phyloP scores from a whole-genome alignment of 2,888 invertebrate species.

The Lampropteryx suffumata region DNA sequence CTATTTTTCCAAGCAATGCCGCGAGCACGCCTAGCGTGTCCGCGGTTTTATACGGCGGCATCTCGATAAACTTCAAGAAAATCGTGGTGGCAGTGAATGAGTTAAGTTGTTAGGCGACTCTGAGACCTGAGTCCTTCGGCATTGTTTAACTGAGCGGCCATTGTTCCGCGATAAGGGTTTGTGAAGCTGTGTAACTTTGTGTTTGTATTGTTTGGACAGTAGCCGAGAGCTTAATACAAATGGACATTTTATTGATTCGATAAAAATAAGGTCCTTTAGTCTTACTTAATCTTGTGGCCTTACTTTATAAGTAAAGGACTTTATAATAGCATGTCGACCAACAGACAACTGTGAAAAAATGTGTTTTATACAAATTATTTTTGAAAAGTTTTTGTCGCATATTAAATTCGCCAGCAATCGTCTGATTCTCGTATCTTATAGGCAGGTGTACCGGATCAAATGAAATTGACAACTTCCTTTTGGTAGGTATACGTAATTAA shows the following conservation, averaged over 20 bases:
- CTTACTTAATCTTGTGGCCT: no score
- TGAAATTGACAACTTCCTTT: slow-evolving; percentile 55
- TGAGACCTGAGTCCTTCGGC: slow-evolving; percentile 52
- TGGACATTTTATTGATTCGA: slow-evolving; percentile 33
- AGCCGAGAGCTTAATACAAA: slow-evolving; percentile 55
- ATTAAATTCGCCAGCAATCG: slow-evolving; percentile 6
- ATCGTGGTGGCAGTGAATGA: no score
- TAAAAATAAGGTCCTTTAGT: no score
- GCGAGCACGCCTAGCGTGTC: no score
- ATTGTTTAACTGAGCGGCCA: slow-evolving; percentile 72
- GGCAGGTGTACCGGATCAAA: slow-evolving; percentile 47
- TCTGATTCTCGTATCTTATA: slow-evolving; percentile 22
- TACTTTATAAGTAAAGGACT: no score
- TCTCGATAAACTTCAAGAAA: no score
- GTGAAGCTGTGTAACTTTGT: slow-evolving; percentile 54
- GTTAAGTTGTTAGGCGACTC: slow-evolving; percentile 79
- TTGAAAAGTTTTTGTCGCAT: slow-evolving; percentile 7
- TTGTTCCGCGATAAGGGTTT: slow-evolving; percentile 69
- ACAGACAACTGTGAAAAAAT: no score
- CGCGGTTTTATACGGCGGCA: no score
- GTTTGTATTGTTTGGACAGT: slow-evolving; percentile 68
- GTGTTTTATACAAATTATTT: no score
- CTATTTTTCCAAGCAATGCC: no score
- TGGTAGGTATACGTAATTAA: slow-evolving; percentile 38
- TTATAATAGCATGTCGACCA: no score